Evolutionary conservation across 2,113 vertebrate genomes (phyloP).

Genomic region (Crotalus helleri): DNA sequence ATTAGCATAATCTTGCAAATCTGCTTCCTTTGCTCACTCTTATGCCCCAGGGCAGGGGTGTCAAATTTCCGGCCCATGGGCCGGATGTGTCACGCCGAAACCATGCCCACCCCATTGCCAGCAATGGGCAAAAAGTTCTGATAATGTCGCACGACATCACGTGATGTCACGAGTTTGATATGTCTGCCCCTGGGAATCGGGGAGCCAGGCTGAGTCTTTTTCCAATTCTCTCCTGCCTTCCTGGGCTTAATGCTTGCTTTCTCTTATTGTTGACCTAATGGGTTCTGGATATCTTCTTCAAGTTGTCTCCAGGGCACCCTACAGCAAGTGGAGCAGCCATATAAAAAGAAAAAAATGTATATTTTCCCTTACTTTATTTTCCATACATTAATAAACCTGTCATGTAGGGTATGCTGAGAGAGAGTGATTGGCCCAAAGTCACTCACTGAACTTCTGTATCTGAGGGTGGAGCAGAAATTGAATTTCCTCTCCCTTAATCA

Average conservation of each 20-base stretch:
- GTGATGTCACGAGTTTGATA: no score
- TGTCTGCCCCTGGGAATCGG: no score
- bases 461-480: neutral
- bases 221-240: neutral
- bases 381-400: neutral
- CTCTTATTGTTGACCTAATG: neutral
- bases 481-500: neutral
- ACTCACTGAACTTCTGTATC: neutral
- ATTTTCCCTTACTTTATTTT: neutral
- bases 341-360: neutral
- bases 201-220: neutral
- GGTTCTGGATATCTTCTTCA: neutral
- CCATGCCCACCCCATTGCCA: no score
- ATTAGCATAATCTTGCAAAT: neutral
- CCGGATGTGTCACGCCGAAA: no score
- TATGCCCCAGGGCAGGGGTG: neutral
- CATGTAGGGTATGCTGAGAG: neutral
- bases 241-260: neutral
- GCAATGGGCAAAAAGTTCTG: no score
- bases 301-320: neutral
- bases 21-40: neutral
- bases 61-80: no score
- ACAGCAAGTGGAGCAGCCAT: neutral
- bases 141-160: no score
- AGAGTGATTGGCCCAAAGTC: neutral